A percentile compares a stretch with the other conserved stretches of the same genome.
These are phyloP conservation scores for Stegophylla sp. DNA, from an alignment of 2,888 invertebrate genomes.

Conservation along the genomic window DNA sequence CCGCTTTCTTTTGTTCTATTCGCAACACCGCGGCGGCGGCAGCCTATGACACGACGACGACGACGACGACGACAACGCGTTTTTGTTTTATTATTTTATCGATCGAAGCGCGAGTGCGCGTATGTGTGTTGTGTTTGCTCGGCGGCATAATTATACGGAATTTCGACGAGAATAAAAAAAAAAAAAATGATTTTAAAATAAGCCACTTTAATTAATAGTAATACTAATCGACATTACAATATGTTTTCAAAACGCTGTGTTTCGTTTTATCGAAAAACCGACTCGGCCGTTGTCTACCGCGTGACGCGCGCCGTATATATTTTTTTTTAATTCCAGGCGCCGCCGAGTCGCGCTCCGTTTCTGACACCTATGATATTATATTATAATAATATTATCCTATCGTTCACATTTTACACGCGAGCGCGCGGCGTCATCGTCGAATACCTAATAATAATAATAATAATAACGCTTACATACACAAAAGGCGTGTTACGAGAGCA, in stretches of 20 bases:
- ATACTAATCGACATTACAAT: too few species aligned
- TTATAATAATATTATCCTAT: background rate
- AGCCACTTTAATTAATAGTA: too few species aligned
- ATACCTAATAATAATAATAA: background rate
- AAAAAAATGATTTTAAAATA: background rate
- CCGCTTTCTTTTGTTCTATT: slow-evolving; percentile 52
- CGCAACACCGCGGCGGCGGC: slow-evolving; percentile 10
- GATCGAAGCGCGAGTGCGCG: slow-evolving; percentile 31
- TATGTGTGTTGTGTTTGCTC: background rate
- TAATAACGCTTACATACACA: background rate
- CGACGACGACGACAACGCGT: slow-evolving; percentile 21
- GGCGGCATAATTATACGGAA: background rate
- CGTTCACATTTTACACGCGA: background rate
- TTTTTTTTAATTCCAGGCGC: slow-evolving; percentile 41
- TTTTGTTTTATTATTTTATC: slow-evolving; percentile 42
- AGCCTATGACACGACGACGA: background rate
- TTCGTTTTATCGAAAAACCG: background rate
- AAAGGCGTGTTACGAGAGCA: background rate
- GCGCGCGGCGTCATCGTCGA: background rate
- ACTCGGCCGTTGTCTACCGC: too few species aligned
- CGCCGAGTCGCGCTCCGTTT: slow-evolving; percentile 20
- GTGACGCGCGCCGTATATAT: too few species aligned
- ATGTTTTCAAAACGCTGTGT: background rate
- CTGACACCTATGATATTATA: slow-evolving; percentile 26
- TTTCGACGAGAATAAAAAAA: background rate